phyloP scores from a whole-genome alignment of 2,113 vertebrate species.

The Malurus cyaneus region DNA sequence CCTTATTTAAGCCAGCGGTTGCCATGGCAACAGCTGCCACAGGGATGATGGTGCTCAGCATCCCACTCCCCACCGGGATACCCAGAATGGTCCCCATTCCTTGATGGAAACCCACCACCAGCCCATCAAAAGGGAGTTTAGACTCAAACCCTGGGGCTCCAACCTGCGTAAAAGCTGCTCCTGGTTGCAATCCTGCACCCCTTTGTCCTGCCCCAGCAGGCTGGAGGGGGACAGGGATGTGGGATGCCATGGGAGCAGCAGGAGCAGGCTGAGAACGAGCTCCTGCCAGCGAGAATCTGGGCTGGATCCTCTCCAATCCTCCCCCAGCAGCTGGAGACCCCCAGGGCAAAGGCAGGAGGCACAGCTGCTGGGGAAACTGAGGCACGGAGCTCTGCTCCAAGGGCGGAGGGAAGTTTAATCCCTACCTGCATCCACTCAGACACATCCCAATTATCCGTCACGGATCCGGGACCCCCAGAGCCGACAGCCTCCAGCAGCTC shows the following conservation, averaged over 20 bases:
- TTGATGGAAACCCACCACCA: fast-evolving
- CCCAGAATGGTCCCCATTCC: background rate
- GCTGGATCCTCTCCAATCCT: background rate
- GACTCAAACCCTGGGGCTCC: fast-evolving
- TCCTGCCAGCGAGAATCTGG: fast-evolving
- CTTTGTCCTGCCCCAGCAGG: background rate
- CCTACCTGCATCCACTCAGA: background rate
- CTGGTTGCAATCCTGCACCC: fast-evolving
- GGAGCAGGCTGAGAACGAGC: background rate
- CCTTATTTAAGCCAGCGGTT: background rate
- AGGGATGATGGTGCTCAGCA: background rate
- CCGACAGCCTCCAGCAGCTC: background rate
- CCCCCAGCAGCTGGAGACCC: background rate
- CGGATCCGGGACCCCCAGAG: fast-evolving
- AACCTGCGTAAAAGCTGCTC: background rate
- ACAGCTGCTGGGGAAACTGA: background rate
- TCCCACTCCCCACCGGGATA: background rate
- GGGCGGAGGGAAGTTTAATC: fast-evolving
- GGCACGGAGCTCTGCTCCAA: background rate
- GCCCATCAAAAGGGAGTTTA: background rate
- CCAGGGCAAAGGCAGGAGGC: background rate
- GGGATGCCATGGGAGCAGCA: background rate
- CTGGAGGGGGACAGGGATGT: background rate
- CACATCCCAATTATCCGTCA: fast-evolving
- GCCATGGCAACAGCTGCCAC: background rate